Conservation (phyloP, 2,888 invertebrate species). For the Aporophyla nigra region DNA sequence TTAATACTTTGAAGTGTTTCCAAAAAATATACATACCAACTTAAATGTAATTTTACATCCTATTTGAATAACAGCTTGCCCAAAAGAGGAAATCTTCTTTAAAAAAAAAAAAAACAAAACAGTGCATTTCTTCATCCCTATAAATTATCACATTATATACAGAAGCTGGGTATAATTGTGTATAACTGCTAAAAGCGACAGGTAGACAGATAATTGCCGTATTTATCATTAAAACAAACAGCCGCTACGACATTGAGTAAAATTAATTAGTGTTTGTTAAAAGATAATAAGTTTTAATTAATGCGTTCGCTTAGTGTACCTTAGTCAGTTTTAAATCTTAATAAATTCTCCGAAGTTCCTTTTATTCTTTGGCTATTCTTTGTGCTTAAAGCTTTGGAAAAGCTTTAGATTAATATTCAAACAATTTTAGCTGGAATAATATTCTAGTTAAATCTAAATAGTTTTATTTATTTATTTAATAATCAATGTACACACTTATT, state of each 20-base stretch:
- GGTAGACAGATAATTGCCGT: constrained; percentile 70
- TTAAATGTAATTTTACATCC: background rate
- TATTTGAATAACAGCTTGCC: background rate
- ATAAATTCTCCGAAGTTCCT: constrained; percentile 42
- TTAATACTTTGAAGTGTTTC: background rate
- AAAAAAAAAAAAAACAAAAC: background rate
- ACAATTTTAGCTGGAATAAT: background rate
- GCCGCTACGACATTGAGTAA: constrained; percentile 71
- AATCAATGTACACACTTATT: background rate
- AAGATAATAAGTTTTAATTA: constrained; percentile 68
- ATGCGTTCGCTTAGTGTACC: constrained; percentile 52
- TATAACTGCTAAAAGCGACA: constrained; percentile 49
- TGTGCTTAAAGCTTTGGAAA: background rate
- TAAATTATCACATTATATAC: constrained; percentile 25
- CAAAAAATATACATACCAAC: background rate
- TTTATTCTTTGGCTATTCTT: constrained; percentile 16
- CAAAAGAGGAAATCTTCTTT: background rate
- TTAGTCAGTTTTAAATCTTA: constrained; percentile 49
- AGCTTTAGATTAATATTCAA: background rate
- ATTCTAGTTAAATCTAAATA: background rate
- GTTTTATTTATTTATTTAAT: background rate
- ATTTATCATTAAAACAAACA: constrained; percentile 78
- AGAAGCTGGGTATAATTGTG: constrained; percentile 36
- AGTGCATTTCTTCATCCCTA: constrained; percentile 14
- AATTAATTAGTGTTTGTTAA: constrained; percentile 74